Conservation (phyloP, 92 coral and sea anemone species). For the Epizoanthus scotinus region DNA sequence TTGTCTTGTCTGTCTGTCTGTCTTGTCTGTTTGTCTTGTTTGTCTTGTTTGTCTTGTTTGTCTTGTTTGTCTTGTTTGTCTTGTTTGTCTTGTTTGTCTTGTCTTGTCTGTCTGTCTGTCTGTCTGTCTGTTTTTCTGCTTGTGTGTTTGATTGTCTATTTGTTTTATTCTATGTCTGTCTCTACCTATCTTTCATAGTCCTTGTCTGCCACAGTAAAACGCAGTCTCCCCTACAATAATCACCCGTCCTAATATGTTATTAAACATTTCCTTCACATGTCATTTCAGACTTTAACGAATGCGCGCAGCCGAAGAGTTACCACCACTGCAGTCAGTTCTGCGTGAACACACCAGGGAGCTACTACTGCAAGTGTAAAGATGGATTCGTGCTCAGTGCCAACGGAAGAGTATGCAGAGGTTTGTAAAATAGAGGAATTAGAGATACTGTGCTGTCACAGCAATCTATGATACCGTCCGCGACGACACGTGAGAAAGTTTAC, state of each 20-base stretch:
- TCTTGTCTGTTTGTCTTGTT: too few species aligned
- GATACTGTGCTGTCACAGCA: neutral
- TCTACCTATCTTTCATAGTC: neutral
- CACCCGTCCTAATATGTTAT: neutral
- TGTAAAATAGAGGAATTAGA: neutral
- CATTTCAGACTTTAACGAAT: slow-evolving; percentile 81
- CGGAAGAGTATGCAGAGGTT: slow-evolving; percentile 88
- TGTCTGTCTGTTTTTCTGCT: too few species aligned
- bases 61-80: too few species aligned
- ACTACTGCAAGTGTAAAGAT: slow-evolving; percentile 78
- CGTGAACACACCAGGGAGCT: slow-evolving; percentile 91
- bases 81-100: too few species aligned
- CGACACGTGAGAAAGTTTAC: too few species aligned
- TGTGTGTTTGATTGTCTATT: too few species aligned
- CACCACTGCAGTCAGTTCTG: slow-evolving; percentile 92
- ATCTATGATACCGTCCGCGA: too few species aligned
- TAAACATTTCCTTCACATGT: neutral
- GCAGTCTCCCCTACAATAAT: neutral
- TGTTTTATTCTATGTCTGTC: too few species aligned
- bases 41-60: too few species aligned
- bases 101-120: too few species aligned
- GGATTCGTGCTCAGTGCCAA: slow-evolving; percentile 93
- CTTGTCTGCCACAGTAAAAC: neutral
- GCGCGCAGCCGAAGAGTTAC: slow-evolving; percentile 60
- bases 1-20: too few species aligned